These are phyloP conservation scores for Melanotaenia boesemani DNA, from an alignment of 2,797 vertebrate species.

Conservation along the genomic window DNA sequence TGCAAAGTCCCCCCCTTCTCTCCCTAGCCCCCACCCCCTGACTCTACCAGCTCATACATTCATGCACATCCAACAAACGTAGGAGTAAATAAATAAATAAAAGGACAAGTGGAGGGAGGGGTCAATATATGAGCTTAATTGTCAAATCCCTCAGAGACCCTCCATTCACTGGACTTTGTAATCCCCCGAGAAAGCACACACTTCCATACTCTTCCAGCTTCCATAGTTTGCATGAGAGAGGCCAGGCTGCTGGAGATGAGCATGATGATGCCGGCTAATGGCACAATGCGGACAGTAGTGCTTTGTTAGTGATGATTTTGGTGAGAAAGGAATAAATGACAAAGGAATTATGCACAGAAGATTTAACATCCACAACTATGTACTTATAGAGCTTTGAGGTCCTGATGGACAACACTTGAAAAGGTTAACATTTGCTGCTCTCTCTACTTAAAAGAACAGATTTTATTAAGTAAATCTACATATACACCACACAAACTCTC, in stretches of 20 bases:
- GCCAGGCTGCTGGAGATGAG: constrained; percentile 47
- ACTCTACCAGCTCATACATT: constrained; percentile 37
- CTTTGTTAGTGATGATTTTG: constrained; percentile 41
- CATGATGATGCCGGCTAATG: constrained; percentile 64
- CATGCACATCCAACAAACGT: constrained; percentile 32
- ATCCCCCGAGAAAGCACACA: constrained; percentile 65
- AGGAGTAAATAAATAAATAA: constrained; percentile 53
- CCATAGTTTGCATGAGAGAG: constrained; percentile 44
- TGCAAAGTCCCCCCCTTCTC: constrained; percentile 23
- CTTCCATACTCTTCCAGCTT: constrained; percentile 46
- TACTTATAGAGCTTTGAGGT: constrained; percentile 31
- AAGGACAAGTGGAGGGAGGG: constrained; percentile 65
- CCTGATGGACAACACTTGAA: constrained; percentile 33
- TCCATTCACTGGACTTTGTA: constrained; percentile 55
- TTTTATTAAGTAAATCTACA: neutral
- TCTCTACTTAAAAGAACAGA: constrained; percentile 10
- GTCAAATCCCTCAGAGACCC: constrained; percentile 69
- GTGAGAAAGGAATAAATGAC: constrained; percentile 23
- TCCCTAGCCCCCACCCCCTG: constrained; percentile 52
- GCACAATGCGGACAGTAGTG: constrained; percentile 39
- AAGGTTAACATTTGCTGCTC: constrained; percentile 33
- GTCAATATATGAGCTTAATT: constrained; percentile 66
- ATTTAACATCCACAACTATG: constrained; percentile 42
- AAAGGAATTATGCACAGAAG: constrained; percentile 18
- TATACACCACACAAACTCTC: neutral